These are phyloP conservation scores for Helobdella robusta DNA, from an alignment of 2,888 invertebrate species.

Conservation along the genomic window DNA sequence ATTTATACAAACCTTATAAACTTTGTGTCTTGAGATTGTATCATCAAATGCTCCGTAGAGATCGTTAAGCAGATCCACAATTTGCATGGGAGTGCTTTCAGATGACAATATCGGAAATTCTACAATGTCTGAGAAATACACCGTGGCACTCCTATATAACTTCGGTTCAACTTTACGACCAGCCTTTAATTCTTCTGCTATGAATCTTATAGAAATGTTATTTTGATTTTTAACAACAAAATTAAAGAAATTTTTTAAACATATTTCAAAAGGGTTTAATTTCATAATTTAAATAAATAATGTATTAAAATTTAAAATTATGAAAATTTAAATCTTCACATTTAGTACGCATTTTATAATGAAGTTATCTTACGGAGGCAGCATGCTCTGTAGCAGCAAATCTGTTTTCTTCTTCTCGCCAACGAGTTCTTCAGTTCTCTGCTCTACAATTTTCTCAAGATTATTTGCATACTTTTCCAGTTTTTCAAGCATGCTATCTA, in stretches of 20 bases:
- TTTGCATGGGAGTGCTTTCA: slow-evolving; percentile 41
- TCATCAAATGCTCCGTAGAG: slow-evolving; percentile 42
- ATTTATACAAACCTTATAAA: slow-evolving; percentile 40
- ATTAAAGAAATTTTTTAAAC: too few species aligned
- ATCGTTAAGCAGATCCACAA: slow-evolving; percentile 43
- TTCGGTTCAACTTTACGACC: slow-evolving; percentile 25
- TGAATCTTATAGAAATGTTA: slow-evolving; percentile 10
- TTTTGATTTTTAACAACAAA: too few species aligned
- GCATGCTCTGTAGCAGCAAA: too few species aligned
- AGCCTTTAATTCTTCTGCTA: slow-evolving; percentile 27
- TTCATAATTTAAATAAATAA: too few species aligned
- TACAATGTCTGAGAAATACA: slow-evolving; percentile 44
- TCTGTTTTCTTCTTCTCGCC: slow-evolving; percentile 23
- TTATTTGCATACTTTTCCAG: slow-evolving; percentile 24
- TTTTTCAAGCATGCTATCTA: slow-evolving; percentile 18
- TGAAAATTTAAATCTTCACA: too few species aligned
- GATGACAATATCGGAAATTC: slow-evolving; percentile 41
- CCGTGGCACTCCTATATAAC: slow-evolving; percentile 40
- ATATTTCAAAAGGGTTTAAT: too few species aligned
- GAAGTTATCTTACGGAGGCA: too few species aligned
- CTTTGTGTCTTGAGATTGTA: slow-evolving; percentile 40
- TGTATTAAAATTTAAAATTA: too few species aligned
- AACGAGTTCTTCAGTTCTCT: slow-evolving; percentile 17
- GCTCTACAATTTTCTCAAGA: slow-evolving; percentile 11
- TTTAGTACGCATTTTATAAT: too few species aligned